A percentile compares a stretch with the other conserved stretches of the same genome.
phyloP scores from a whole-genome alignment of 2,113 vertebrate species.

The Pollachius pollachius region DNA sequence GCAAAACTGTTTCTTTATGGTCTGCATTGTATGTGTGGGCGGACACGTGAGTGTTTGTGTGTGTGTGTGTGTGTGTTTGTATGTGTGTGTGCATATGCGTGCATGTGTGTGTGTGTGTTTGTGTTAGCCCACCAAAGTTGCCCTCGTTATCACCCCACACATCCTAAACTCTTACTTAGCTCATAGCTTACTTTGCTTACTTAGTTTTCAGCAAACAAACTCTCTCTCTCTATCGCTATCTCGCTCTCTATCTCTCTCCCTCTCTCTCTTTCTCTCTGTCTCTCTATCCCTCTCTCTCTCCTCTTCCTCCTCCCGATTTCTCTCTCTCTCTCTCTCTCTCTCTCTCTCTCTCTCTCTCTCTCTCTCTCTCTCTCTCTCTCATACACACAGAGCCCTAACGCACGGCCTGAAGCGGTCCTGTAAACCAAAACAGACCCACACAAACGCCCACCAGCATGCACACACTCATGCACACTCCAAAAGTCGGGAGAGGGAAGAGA shows the following conservation, averaged over 20 bases:
- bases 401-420: neutral
- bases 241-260: no score
- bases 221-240: no score
- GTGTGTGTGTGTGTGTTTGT: conserved; percentile 9
- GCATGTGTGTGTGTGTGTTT: neutral
- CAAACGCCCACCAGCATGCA: no score
- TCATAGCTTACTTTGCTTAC: no score
- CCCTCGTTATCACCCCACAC: neutral
- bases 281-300: no score
- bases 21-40: neutral
- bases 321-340: no score
- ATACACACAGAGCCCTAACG: neutral
- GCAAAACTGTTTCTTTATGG: neutral
- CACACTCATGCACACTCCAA: neutral
- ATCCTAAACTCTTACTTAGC: neutral
- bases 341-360: no score
- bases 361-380: no score
- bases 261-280: no score
- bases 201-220: no score
- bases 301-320: no score
- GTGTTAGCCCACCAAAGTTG: neutral
- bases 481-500: neutral
- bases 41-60: neutral
- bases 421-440: neutral
- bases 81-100: neutral